Conservation (phyloP, 2,888 invertebrate species). For the Portevinia maculata region DNA sequence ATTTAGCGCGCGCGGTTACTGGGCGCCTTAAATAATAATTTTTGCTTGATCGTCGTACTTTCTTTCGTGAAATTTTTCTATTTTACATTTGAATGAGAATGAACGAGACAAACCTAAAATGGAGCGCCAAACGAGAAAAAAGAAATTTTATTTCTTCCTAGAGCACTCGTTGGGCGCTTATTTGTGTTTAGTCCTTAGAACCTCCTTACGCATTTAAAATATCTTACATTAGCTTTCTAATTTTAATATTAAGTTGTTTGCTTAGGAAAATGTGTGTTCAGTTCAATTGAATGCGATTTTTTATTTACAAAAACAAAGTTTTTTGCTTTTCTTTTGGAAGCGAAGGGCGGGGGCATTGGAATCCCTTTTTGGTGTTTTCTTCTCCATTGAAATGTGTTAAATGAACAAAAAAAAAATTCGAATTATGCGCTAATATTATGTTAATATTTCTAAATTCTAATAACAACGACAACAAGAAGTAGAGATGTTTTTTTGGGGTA, state of each 20-base stretch:
- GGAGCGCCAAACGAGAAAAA: conserved; percentile 31
- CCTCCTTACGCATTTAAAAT: conserved; percentile 47
- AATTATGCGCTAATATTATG: conserved; percentile 40
- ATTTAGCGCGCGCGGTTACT: no score
- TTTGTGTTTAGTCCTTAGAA: conserved; percentile 8
- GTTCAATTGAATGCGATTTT: conserved; percentile 58
- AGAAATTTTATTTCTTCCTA: conserved; percentile 63
- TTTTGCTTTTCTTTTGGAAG: conserved; percentile 5
- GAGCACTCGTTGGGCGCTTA: conserved; percentile 32
- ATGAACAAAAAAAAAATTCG: conserved; percentile 12
- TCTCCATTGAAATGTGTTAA: conserved; percentile 25
- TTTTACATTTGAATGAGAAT: conserved; percentile 7
- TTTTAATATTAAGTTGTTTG: conserved; percentile 46
- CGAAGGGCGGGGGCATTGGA: background rate
- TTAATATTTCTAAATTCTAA: conserved; percentile 52
- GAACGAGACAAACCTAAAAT: conserved; percentile 16
- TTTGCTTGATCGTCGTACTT: background rate
- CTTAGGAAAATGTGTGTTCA: conserved; percentile 56
- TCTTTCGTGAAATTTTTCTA: background rate
- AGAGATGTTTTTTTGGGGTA: conserved; percentile 38
- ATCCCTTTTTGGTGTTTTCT: conserved; percentile 33
- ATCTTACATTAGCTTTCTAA: conserved; percentile 63
- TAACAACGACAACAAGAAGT: conserved; percentile 63
- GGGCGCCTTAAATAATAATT: conserved; percentile 1
- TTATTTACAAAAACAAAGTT: conserved; percentile 8